Evolutionary conservation across 2,113 vertebrate species (phyloP), one percentile per base, ranked within the genome.

Genomic region (Serinus canaria): DNA sequence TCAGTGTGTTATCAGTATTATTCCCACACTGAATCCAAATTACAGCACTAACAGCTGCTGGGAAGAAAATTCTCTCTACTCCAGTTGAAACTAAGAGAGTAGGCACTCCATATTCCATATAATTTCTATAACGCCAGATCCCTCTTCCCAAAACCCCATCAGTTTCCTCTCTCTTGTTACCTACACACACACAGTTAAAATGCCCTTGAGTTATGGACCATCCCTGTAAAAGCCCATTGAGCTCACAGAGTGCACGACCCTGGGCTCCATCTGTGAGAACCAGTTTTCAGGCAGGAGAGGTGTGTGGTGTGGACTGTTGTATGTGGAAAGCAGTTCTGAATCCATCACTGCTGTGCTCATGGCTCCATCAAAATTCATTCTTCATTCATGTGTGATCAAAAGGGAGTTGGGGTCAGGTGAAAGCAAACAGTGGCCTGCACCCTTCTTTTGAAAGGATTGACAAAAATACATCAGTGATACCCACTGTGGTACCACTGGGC

Each of bases 321-420:
- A 6, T 27, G 31, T 35, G 35, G 62, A 58, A 67, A 67, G 16
- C 20, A 43, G 24, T 31, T 25, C 20, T 35, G 24, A 43, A 50
- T 49, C 24, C 20, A 35, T 31, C 31, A 67, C 10, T 2, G 0
- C 30, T 75, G 70, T 30, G 30, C 24, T 58, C 1, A 1, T 41
- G 70, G 15, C 49, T 56, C 43, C 30, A 67, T 43, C 52, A 5
- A n/a, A 66, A 15, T 49, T 35, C 30, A 21, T 55, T 64, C 68
- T 63, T 55, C 28, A n/a, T 67, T 49, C 25, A 35, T 21, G 4
- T 35, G 31, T 6, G 24, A 56, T 35, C 44, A 35, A 21, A 50
- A 59, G 24, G 20, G 21, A 59, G 7, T 31, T 0, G 0, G 25
- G 16, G 13, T 76, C 16, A 50, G 2, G 17, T 31, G 14, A 52